Conservation (phyloP, 2,888 invertebrate species). For the Mesodorylaimus sp. region DNA sequence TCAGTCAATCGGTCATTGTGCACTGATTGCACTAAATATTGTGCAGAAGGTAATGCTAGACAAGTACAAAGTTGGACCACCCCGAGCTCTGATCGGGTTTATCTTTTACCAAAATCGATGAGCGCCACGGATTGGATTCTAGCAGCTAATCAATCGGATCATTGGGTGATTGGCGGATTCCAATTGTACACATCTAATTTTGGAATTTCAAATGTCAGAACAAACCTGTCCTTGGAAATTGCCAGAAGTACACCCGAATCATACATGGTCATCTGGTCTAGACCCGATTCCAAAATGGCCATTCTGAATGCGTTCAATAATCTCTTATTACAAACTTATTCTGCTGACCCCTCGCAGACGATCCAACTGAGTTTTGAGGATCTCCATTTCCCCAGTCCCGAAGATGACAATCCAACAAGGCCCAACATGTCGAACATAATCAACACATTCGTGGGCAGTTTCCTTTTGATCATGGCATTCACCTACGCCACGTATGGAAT, state of each 20-base stretch:
- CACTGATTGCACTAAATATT: not conserved
- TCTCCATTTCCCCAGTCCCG: not conserved
- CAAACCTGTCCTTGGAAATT: no score
- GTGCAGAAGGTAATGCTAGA: not conserved
- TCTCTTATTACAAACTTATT: not conserved
- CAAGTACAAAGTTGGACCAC: not conserved
- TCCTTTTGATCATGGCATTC: not conserved
- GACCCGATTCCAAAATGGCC: not conserved
- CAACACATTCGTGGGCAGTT: not conserved
- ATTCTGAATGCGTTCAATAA: not conserved
- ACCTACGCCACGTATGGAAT: not conserved
- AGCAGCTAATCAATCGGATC: not conserved
- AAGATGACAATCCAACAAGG: not conserved
- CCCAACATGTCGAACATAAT: not conserved
- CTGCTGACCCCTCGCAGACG: not conserved
- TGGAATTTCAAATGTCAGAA: no score
- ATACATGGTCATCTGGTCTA: not conserved
- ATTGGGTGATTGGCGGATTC: not conserved
- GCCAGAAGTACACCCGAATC: no score
- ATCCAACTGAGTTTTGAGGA: not conserved
- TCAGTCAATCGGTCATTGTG: not conserved
- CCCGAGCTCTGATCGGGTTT: not conserved
- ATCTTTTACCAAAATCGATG: not conserved
- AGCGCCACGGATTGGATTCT: not conserved
- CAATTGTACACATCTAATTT: not conserved